Base-by-base conservation (phyloP, 2,113 vertebrate species). In the Stomatorhinus ivindoensis region DNA sequence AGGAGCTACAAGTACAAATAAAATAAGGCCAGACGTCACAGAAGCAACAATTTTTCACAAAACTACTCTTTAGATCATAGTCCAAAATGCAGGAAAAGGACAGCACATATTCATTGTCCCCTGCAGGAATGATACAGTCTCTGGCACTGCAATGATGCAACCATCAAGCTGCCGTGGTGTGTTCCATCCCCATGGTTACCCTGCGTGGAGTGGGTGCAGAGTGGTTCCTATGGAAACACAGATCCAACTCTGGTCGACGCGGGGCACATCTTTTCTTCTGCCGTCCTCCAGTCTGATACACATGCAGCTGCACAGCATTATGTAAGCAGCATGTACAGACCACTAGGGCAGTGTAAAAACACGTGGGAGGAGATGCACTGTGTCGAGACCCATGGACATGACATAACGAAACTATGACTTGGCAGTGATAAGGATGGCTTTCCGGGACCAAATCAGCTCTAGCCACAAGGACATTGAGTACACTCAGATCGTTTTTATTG, bases 161-260 rank as follows among this genome's bases (percentile, higher is more conserved):
- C 87, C 89, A 88, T 89, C 44, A 61, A 90, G 61, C 91, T 91
- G 80, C 90, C 92, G 91, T 91, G 61, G 31, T 90, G 91, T 89
- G 91, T 86, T 92, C 89, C 17, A 89, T 94, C 90, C 91, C 94
- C 91, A 94, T 94, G 93, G 93, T 90, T 91, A 94, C 94, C 83
- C 69, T 87, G 92, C 92, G 91, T 93, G 91, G 93, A 95, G 93
- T 94, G 93, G 94, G 93, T 95, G 93, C 92, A 91, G 92, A 93
- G 92, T 92, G 91, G 93, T 93, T 93, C 88, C 88, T 91, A 92
- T 92, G 92, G 93, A 89, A 93, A 94, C 93, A 92, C 55, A 84
- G 88, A 88, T 89, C 91, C 89, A 91, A 89, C 92, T 88, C 90
- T 89, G 85, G 90, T 91, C 87, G 88, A 91, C 5, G 35, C 24